These are phyloP conservation scores for Gymnocheta viridis DNA, from an alignment of 2,888 invertebrate genomes.

Conservation along the genomic window DNA sequence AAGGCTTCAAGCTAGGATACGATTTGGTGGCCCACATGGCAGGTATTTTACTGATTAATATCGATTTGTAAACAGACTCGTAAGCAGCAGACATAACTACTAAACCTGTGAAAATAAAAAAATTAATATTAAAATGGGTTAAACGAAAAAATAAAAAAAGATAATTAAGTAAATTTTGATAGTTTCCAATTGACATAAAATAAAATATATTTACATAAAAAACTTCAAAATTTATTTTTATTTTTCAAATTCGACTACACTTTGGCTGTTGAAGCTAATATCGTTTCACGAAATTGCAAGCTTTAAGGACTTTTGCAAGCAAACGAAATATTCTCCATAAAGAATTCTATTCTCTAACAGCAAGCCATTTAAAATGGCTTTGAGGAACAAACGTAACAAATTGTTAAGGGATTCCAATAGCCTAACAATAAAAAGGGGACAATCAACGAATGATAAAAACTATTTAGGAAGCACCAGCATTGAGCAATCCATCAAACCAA, in stretches of 20 bases:
- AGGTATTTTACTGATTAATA: constrained; percentile 92
- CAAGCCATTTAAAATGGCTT: not conserved
- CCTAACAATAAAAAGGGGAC: not conserved
- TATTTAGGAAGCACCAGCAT: not conserved
- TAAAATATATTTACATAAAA: constrained; percentile 18
- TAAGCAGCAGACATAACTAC: constrained; percentile 93
- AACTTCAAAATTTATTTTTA: not conserved
- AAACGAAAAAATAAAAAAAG: not conserved
- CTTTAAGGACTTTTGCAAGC: constrained; percentile 19
- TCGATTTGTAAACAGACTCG: constrained; percentile 92
- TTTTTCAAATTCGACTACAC: constrained; percentile 24
- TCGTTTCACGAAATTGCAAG: constrained; percentile 31
- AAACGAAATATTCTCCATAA: not conserved
- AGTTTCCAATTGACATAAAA: not conserved
- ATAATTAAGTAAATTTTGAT: not conserved
- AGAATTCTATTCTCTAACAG: not conserved
- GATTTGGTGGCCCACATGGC: constrained; percentile 92
- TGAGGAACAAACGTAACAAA: constrained; percentile 2
- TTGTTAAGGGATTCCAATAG: constrained; percentile 11
- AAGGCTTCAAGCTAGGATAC: constrained; percentile 95
- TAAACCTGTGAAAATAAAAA: constrained; percentile 85
- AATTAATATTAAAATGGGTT: constrained; percentile 25
- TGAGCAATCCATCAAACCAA: not conserved
- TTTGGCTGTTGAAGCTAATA: not conserved
- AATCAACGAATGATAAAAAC: not conserved